Conservation (phyloP, 2,888 invertebrate species). For the Aspidiotus rigidus region DNA sequence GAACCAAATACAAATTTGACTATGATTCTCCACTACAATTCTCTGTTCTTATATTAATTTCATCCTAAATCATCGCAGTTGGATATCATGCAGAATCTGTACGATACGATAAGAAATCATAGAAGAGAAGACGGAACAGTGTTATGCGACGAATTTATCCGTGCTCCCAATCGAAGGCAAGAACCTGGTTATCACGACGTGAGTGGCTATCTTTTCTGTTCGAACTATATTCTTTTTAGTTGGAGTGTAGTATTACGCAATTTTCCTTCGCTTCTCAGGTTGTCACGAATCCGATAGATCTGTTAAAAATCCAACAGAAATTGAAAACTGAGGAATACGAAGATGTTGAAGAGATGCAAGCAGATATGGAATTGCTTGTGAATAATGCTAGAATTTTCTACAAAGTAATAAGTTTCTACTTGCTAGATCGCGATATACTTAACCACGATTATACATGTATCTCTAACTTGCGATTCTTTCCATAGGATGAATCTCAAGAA, state of each 20-base stretch:
- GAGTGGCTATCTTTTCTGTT: conserved; percentile 14
- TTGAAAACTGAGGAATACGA: conserved; percentile 94
- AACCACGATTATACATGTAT: neutral
- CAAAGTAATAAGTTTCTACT: conserved; percentile 47
- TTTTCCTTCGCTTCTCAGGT: conserved; percentile 49
- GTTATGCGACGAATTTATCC: conserved; percentile 86
- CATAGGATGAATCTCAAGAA: conserved; percentile 65
- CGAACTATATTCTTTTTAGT: neutral
- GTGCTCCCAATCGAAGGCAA: conserved; percentile 87
- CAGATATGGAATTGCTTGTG: conserved; percentile 82
- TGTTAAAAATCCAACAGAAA: conserved; percentile 90
- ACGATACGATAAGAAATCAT: conserved; percentile 79
- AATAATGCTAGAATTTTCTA: conserved; percentile 94
- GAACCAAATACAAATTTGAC: no score
- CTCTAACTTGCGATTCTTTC: conserved; percentile 11
- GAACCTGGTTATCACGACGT: conserved; percentile 80
- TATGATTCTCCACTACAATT: no score
- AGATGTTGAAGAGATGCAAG: conserved; percentile 80
- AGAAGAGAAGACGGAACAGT: conserved; percentile 86
- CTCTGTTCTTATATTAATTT: neutral
- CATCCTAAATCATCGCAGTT: conserved; percentile 48
- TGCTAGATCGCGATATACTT: neutral
- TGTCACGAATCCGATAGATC: conserved; percentile 88
- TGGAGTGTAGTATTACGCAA: conserved; percentile 2
- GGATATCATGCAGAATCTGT: conserved; percentile 82